Base-by-base conservation (phyloP, 2,888 invertebrate species). In the Camponotus fellah region DNA sequence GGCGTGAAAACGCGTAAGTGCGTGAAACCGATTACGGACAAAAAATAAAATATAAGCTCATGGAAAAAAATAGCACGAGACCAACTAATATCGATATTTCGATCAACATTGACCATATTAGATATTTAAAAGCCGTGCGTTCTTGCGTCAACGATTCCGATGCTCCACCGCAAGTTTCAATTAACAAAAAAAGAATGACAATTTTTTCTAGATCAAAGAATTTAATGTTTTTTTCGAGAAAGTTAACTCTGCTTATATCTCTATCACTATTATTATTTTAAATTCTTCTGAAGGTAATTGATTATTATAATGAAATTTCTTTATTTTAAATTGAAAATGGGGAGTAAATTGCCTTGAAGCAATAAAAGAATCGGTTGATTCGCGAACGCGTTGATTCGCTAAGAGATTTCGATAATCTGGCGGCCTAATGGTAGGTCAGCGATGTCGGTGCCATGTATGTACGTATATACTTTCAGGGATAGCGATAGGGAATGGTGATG, bases 111-210 rank as follows among this genome's bases (percentile, higher is more conserved):
- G 6, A 60, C 32, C 32, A 6, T 60, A 26, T 49, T 46, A 5
- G 37, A 4, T 32, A 26, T 40, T 62, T 17, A 17, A 62, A 62
- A 34, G n/a, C 17, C 34, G 12, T 26, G 5, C 58, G 5, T 12
- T n/a, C 58, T 68, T 37, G 72, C 77, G 49, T 46, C 76, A 72
- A 68, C 72, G 68, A 68, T 53, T 81, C 84, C 84, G 49, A 49
- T 12, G 8, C n/a, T n/a, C 46, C 34, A 37, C 43, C 26, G n/a
- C 21, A 9, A 58, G 12, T 58, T 58, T 58, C 26, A 26, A 58
- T 26, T 56, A 60, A 60, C 14, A 6, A 26, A 60, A 26, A 12
- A 21, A 10, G 2, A 32, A 60, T 60, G 3, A 10, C 5, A 60
- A 60, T 60, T 32, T 32, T 32, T 32, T 21, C 4, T 8, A 12